Conservation (phyloP, 2,888 invertebrate genomes). For the Hydroisotoma schaefferi region DNA sequence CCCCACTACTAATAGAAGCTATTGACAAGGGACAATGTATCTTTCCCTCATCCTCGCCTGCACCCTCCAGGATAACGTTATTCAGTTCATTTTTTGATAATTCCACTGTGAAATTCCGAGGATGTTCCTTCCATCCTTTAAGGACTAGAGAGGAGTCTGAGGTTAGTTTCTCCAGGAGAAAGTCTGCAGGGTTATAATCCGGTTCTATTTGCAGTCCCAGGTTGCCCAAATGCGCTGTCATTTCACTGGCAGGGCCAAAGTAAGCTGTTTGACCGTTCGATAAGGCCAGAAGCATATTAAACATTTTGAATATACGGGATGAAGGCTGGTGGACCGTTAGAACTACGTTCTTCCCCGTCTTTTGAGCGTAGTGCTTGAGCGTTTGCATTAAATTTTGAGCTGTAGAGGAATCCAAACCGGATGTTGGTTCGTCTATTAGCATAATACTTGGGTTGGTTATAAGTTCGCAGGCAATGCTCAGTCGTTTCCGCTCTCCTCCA, state of each 20-base stretch:
- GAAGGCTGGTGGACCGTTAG: slow-evolving; percentile 78
- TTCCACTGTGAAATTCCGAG: too few species aligned
- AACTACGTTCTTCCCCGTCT: slow-evolving; percentile 72
- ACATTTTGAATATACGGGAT: slow-evolving; percentile 77
- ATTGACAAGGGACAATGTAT: too few species aligned
- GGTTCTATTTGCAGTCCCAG: slow-evolving; percentile 68
- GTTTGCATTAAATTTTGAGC: slow-evolving; percentile 69
- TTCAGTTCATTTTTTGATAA: slow-evolving; percentile 11
- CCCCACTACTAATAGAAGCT: neutral
- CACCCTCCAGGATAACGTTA: neutral
- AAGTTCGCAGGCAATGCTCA: slow-evolving; percentile 76
- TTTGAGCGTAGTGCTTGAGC: slow-evolving; percentile 67
- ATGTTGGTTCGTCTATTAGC: slow-evolving; percentile 68
- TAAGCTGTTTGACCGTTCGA: slow-evolving; percentile 69
- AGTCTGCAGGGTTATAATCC: slow-evolving; percentile 78
- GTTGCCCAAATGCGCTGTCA: slow-evolving; percentile 67
- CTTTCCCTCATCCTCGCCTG: neutral
- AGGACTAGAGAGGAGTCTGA: slow-evolving; percentile 21
- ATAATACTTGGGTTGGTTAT: slow-evolving; percentile 67
- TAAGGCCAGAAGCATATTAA: slow-evolving; percentile 67
- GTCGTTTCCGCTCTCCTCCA: slow-evolving; percentile 79
- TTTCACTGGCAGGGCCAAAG: slow-evolving; percentile 67
- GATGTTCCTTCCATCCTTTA: slow-evolving; percentile 20
- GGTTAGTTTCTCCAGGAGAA: slow-evolving; percentile 55
- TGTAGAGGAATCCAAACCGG: slow-evolving; percentile 74